Percentiles rank a stretch among this genome's conserved stretches.
These are phyloP conservation scores for Perca schrenkii DNA, from an alignment of 2,113 vertebrate species.

Conservation along the genomic window DNA sequence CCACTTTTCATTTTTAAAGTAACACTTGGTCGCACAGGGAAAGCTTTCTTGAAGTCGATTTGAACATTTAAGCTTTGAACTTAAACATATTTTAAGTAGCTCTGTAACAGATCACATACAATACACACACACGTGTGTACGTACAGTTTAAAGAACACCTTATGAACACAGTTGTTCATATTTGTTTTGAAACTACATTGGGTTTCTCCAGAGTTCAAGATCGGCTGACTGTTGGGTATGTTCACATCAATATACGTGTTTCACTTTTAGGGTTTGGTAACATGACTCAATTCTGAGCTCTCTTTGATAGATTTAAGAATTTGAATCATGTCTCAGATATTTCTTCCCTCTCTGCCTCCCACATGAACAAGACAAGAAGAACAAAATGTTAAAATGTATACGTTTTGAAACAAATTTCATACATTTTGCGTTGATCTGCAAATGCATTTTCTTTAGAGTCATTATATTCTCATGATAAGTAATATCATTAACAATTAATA, in stretches of 20 bases:
- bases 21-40: background rate
- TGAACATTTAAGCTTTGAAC: background rate
- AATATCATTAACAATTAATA: background rate
- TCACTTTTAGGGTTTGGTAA: slow-evolving; percentile 46
- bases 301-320: slow-evolving; percentile 66
- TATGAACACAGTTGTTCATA: background rate
- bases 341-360: slow-evolving; percentile 39
- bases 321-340: slow-evolving; percentile 67
- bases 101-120: background rate
- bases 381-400: background rate
- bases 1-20: background rate
- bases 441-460: background rate
- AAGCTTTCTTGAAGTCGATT: no score
- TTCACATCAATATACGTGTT: slow-evolving; percentile 44
- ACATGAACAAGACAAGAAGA: slow-evolving; percentile 16
- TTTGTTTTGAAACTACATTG: slow-evolving; percentile 48
- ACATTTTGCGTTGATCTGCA: background rate
- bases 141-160: background rate
- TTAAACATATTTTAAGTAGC: background rate
- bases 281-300: slow-evolving; percentile 58
- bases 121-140: background rate
- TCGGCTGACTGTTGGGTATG: slow-evolving; percentile 4
- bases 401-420: background rate
- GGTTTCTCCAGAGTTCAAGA: background rate
- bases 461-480: background rate